Evolutionary conservation across 1,140 invertebrate genomes (phyloP), one percentile per base, ranked within the genome.

Genomic region (Heliconius hermathena): DNA sequence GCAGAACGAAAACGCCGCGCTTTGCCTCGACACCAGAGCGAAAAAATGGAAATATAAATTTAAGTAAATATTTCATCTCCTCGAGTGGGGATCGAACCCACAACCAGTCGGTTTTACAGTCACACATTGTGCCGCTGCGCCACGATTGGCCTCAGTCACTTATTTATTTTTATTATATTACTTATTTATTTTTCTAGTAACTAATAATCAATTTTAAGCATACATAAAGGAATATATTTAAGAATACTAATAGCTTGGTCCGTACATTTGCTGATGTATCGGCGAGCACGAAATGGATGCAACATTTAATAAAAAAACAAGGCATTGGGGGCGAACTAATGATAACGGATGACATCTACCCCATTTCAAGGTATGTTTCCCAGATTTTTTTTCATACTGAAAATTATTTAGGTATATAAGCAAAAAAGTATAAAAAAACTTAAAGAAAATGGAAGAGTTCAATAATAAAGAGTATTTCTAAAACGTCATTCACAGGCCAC

Each of bases 401-500:
- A 46, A 46, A 46, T 11, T 1, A 11, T 3, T 13, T 46, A 46
- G 41, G 41, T 46, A 13, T 46, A 46, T 46, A 13, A 11, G 13
- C 11, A 46, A 11, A 46, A 46, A 57, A 9, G 3, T n/a, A 66
- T 66, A 29, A 5, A 54, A 26, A 66, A 66, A 26, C n/a, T 26
- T 29, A 26, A 66, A 66, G 8, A 29, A 66, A 66, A 66, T 3
- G 11, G 49, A 52, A 57, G n/a, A 8, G 20, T 57, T 66, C 60
- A 66, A 26, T 66, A 66, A 66, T 66, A 66, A 36, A 29, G 26
- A 11, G 8, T 22, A 66, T 26, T 66, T 66, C 60, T 26, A 16
- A 66, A 66, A 26, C 22, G 60, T 66, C 74, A 66, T 71, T 66
- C 38, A 76, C 74, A 49, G 16, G 26, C 74, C 74, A 76, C 74